These are phyloP conservation scores for Sorex fumeus DNA, from an alignment of 2,113 vertebrate species.

Conservation along the genomic window DNA sequence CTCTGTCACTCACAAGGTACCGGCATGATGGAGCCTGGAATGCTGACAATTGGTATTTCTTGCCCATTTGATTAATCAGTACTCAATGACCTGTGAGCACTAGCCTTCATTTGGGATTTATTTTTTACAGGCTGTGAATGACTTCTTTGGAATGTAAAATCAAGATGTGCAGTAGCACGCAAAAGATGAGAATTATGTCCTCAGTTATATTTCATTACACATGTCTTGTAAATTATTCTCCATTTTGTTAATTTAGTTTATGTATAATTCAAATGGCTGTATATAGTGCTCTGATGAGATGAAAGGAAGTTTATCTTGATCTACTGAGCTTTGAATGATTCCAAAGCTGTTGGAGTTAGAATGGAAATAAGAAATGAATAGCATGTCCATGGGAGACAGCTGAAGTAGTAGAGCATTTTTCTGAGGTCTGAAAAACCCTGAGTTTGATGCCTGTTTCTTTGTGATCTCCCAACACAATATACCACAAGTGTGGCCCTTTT, in stretches of 20 bases:
- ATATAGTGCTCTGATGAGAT: conserved; percentile 12
- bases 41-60: conserved; percentile 33
- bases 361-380: not conserved
- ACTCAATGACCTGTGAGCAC: conserved; percentile 8
- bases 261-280: conserved; percentile 51
- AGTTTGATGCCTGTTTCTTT: no score
- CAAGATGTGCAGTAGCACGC: not conserved
- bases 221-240: conserved; percentile 37
- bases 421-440: no score
- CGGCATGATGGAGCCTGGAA: not conserved
- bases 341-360: conserved; percentile 29
- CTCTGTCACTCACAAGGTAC: not conserved
- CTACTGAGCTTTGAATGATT: conserved; percentile 19
- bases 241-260: conserved; percentile 62
- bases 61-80: not conserved
- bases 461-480: no score
- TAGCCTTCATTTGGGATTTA: not conserved
- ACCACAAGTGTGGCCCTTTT: no score
- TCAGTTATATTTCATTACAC: conserved; percentile 38
- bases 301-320: conserved; percentile 34
- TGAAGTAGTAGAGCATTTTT: not conserved
- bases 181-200: conserved; percentile 26
- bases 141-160: conserved; percentile 25
- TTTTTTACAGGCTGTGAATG: not conserved
- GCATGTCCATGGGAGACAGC: no score